Evolutionary conservation across 2,797 vertebrate species (phyloP), one percentile per base, ranked within the genome.

Genomic region (Tolypeutes matacus): DNA sequence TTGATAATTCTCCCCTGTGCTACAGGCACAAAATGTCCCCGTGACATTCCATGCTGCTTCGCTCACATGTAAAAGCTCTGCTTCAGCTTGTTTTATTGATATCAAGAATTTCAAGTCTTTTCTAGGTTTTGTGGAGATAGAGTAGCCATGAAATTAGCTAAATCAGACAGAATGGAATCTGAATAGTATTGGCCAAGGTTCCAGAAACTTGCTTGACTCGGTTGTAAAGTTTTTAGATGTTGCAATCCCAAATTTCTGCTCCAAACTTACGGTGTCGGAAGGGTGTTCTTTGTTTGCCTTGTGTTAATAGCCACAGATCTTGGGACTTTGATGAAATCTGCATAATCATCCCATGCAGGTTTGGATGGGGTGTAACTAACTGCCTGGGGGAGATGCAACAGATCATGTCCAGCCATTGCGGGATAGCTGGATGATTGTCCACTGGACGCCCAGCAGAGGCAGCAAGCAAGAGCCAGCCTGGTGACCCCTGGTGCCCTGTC

Each of bases 61-160:
- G 51, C 17, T 65, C 62, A 88, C 53, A 4, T 75, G 70, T 69
- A 5, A 95, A 89, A 76, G 80, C 94, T 95, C 94, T 96, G 96
- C 95, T 91, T 96, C 75, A 62, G 96, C 96, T 84, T 94, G 97
- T 96, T 97, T 62, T 78, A 67, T 88, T 95, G 86, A 17, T 81
- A 96, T 78, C 73, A 27, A 13, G 25, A 2, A 4, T 0, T 93
- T 92, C 90, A 91, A 76, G 78, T 96, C 95, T 78, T 64, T 39
- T 53, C 64, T 21, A 62, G 23, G 36, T 65, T 83, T 42, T 29
- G 14, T 67, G 46, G 46, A 65, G 39, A 77, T 49, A 42, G 27
- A 31, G 27, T 31, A n/a, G 51, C 36, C 20, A 12, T 81, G 17
- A 73, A 53, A 75, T 34, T 21, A 4, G 53, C 31, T 23, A 36